A percentile compares a stretch with the other conserved stretches of the same genome.
Conservation (phyloP, 2,113 vertebrate genomes). For the Lasiurus cinereus region DNA sequence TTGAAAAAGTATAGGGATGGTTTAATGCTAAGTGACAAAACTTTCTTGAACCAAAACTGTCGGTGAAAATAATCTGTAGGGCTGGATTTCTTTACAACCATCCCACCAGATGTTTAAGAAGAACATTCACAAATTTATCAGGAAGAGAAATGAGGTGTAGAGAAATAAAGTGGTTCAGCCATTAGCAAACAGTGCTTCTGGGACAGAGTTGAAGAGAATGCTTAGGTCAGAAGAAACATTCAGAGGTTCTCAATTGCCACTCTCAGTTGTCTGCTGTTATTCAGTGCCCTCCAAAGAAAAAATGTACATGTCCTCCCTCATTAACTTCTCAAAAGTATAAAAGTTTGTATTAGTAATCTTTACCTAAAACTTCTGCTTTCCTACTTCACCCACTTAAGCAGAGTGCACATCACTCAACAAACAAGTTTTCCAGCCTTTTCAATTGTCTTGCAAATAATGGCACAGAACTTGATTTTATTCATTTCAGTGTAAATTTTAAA, state of each 20-base stretch:
- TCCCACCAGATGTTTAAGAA: slow-evolving; percentile 53
- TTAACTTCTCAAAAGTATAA: neutral
- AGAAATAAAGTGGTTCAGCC: slow-evolving; percentile 48
- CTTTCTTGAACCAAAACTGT: neutral
- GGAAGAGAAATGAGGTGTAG: slow-evolving; percentile 58
- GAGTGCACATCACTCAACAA: neutral
- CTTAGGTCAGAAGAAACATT: slow-evolving; percentile 43
- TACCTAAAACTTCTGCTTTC: neutral
- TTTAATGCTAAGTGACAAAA: neutral
- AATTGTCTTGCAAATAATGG: neutral
- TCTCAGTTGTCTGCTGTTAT: neutral
- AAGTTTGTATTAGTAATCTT: neutral
- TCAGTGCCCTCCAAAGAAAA: neutral
- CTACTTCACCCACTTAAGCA: neutral
- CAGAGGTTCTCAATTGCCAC: neutral
- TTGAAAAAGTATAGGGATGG: neutral
- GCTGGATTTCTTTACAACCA: slow-evolving; percentile 33
- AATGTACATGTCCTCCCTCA: slow-evolving; percentile 16
- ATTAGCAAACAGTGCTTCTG: slow-evolving; percentile 66
- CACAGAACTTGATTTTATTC: neutral
- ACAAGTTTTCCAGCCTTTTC: neutral
- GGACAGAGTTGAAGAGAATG: slow-evolving; percentile 50
- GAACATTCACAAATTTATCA: slow-evolving; percentile 69
- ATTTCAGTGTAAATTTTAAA: slow-evolving; percentile 1
- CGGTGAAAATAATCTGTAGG: slow-evolving; percentile 52